Evolutionary conservation across 2,797 vertebrate species (phyloP), one percentile per base, ranked within the genome.

Genomic region (Polyboroides typus): DNA sequence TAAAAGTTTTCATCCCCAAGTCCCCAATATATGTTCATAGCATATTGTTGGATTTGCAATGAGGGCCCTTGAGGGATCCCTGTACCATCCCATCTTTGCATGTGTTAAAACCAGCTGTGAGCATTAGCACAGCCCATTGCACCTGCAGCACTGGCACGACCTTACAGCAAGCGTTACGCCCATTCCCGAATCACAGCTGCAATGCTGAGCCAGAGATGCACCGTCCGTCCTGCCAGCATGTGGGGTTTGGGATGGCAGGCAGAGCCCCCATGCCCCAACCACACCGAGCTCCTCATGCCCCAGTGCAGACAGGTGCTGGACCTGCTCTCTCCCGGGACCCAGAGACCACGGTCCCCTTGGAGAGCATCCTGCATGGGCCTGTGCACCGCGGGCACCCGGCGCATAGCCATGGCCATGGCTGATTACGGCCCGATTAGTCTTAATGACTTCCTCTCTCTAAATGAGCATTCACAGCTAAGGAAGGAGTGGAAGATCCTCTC

Each of bases 371-470:
- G 70, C 62, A 19, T 1, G 9, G 17, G 36, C 50, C 75, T 56
- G 52, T 31, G 75, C 8, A 0, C 82, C 3, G 5, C 33, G 0
- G 86, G 86, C 1, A 2, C 72, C 63, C 26, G 0, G 83, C 84
- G 81, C 26, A 55, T 8, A 66, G 86, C 45, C 82, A 29, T 0
- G 3, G 78, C 53, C 27, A 4, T 4, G 11, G 38, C 78, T 87
- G 92, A 95, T 96, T 88, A 74, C 15, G 20, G 78, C 90, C 87
- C 72, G 75, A 91, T 95, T 94, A 95, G 89, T 83, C 92, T 91
- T 96, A 96, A 97, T 91, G 73, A 95, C 81, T 95, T 96, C 94
- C 92, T 85, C 82, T 59, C 78, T 91, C 64, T 86, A 87, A 89
- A 91, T 44, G 79, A 96, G 62, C 91, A 87, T 72, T 86, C 25